Base-by-base conservation (phyloP, 2,888 invertebrate genomes). In the Byasa hedistus region DNA sequence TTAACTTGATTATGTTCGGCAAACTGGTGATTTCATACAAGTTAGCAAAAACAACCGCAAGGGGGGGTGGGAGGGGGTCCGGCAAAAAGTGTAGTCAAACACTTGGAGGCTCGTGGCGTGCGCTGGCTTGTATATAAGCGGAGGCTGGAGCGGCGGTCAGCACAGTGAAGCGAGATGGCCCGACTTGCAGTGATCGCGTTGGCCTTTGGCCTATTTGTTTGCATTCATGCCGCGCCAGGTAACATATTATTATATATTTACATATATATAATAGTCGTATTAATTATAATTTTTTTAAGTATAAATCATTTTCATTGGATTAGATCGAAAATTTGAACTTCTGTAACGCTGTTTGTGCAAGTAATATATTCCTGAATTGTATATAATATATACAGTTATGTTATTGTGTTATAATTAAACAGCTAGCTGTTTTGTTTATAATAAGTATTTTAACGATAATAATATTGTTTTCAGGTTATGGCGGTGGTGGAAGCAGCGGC, bases 141-240 rank as follows among this genome's bases (percentile, higher is more conserved):
- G 68, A 57, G 64, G 58, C 69, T 57, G 65, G 65, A 64, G 69
- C 64, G 24, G 48, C 21, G 52, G 36, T 56, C 22, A 66, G 68
- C 74, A 82, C 81, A 82, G 81, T 84, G 69, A 72, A 71, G 57
- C 73, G 72, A 73, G 69, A 90, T 89, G 89, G 79, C 84, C 69
- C 86, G 86, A 61, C 81, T 89, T 44, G 79, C 77, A 70, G 70
- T 89, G n/a, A 75, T 78, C 69, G 78, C 81, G 55, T 70, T 85
- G 72, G 87, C 83, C 74, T 69, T 89, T 70, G 87, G 86, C 76
- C 82, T 89, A 24, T 61, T 84, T 58, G 86, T 79, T 68, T 85
- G 82, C 77, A 78, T 78, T 17, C 79, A 77, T 73, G 87, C 86
- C 57, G 80, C 84, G 55, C 84, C 89, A 84, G 89, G 89, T 86